Evolutionary conservation across 2,888 invertebrate species (phyloP), one percentile per base, ranked within the genome.

Genomic region (Trissolcus brochymenae): DNA sequence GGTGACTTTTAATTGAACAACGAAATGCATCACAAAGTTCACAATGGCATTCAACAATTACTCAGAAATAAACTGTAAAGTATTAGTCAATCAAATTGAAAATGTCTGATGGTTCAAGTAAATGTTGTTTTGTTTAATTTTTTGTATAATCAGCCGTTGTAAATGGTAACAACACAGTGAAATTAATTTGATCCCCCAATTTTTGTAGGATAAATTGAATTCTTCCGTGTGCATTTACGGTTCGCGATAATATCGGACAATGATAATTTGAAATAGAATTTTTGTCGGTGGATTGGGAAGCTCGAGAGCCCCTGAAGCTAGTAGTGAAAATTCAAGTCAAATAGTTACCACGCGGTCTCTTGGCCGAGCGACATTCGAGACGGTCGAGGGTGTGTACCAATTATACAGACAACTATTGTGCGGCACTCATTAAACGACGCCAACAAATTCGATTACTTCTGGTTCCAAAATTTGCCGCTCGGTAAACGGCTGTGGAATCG

Each of bases 381-480:
- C 75, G 76, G 51, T 74, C 60, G 68, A 82, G 82, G 75, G 81
- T 84, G 85, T 84, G 84, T 84, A 87, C 87, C 87, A 87, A 88
- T 88, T 88, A 88, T 84, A 86, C 84, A 82, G 87, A 85, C 88
- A 86, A 87, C 87, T 85, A 88, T 88, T 84, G 86, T 84, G 85
- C 84, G 85, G 85, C 85, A 85, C 87, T 87, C 88, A 86, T 88
- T 88, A 88, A 88, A 87, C 87, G 88, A 87, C 85, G 86, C 86
- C 86, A 87, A 88, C 88, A 87, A 87, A 88, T 88, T 88, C 87
- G 88, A 88, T 88, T 88, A 88, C 87, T 88, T 87, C 85, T 85
- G 87, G 82, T 87, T 87, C 85, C 84, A 86, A 88, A 88, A 87
- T 88, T 87, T 82, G 85, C 82, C 82, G 82, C 82, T 79, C 81